These are phyloP conservation scores for Glaucopsyche alexis DNA, from an alignment of 2,888 invertebrate genomes.

Conservation along the genomic window DNA sequence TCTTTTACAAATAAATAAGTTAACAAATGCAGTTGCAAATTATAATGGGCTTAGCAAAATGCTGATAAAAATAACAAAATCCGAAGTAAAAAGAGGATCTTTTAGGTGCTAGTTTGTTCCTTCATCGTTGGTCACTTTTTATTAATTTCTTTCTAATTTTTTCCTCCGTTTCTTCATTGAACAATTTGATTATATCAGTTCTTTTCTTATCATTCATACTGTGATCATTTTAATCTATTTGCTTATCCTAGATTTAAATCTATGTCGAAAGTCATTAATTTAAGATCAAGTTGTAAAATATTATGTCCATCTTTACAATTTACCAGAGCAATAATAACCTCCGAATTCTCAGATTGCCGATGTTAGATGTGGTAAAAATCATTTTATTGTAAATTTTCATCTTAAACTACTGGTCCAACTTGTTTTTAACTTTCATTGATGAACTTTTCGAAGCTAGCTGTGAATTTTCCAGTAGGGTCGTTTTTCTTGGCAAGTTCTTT, in stretches of 20 bases:
- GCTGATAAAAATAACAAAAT: background rate
- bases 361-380: background rate
- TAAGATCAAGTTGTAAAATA: background rate
- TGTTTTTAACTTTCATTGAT: slow-evolving; percentile 39
- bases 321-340: too few species aligned
- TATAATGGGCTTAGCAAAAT: background rate
- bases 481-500: slow-evolving; percentile 78
- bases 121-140: background rate
- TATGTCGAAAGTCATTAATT: background rate
- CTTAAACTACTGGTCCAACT: background rate
- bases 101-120: background rate
- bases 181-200: background rate
- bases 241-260: background rate
- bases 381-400: background rate
- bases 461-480: slow-evolving; percentile 81
- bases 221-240: background rate
- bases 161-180: background rate
- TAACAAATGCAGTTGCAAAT: slow-evolving; percentile 24
- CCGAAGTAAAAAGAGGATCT: too few species aligned
- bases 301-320: background rate
- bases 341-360: too few species aligned
- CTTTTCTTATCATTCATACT: background rate
- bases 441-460: slow-evolving; percentile 72
- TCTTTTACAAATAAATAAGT: slow-evolving; percentile 17
- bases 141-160: background rate